Evolutionary conservation across 2,797 vertebrate species (phyloP).

Genomic region (Tadarida brasiliensis): DNA sequence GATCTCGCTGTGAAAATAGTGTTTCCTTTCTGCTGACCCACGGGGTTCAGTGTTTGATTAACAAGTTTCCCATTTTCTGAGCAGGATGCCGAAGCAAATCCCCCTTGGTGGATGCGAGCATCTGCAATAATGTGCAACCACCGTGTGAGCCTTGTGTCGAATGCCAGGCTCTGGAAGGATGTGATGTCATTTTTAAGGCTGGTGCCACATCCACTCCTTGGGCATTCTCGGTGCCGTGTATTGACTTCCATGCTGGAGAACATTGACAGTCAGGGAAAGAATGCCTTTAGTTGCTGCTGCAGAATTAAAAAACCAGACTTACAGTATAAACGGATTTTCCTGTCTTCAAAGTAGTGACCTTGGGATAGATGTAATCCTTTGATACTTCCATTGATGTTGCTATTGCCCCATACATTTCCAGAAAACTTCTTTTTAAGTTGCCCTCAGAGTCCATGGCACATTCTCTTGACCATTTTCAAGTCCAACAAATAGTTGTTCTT

Average conservation of each 20-base stretch:
- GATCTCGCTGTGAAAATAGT: constrained; percentile 65
- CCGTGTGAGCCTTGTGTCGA: background rate
- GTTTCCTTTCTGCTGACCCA: constrained; percentile 53
- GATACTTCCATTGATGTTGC: constrained; percentile 31
- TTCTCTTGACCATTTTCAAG: constrained; percentile 45
- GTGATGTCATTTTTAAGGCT: background rate
- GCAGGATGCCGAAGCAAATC: constrained; percentile 60
- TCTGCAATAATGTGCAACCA: constrained; percentile 54
- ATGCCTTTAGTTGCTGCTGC: constrained; percentile 15
- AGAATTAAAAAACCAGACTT: constrained; percentile 46
- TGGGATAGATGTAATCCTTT: constrained; percentile 48
- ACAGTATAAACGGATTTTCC: constrained; percentile 55
- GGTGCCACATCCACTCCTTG: background rate
- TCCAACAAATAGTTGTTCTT: background rate
- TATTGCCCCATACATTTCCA: background rate
- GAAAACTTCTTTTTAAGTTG: constrained; percentile 61
- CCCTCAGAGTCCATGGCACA: background rate
- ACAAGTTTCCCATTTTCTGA: constrained; percentile 72
- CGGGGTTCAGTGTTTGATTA: constrained; percentile 74
- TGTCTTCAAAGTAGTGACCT: constrained; percentile 68
- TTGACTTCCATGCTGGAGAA: background rate
- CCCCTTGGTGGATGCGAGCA: background rate
- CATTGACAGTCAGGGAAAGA: background rate
- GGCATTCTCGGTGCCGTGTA: fast-evolving
- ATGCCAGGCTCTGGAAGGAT: background rate